Conservation (phyloP, 2,888 invertebrate species). For the Drosophila antonietae region DNA sequence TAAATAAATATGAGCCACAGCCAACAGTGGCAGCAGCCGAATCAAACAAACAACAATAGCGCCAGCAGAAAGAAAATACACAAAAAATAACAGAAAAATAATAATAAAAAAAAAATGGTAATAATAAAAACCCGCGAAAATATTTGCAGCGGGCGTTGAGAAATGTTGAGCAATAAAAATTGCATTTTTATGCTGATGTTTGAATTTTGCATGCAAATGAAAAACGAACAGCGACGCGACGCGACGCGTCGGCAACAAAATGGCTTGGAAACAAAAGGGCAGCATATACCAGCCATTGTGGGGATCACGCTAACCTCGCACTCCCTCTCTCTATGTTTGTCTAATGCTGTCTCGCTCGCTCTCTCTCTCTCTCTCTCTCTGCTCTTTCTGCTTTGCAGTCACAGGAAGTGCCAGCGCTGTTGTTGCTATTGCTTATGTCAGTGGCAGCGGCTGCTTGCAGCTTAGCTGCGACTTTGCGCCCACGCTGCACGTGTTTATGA, state of each 20-base stretch:
- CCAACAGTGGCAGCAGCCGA: slow-evolving; percentile 40
- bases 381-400: slow-evolving; percentile 8
- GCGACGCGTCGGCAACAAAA: slow-evolving; percentile 61
- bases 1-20: slow-evolving; percentile 76
- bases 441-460: slow-evolving; percentile 66
- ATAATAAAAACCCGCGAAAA: slow-evolving; percentile 81
- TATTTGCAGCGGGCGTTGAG: slow-evolving; percentile 80
- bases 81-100: slow-evolving; percentile 23
- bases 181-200: slow-evolving; percentile 84
- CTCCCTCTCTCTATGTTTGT: not conserved
- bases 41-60: slow-evolving; percentile 72
- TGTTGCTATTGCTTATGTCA: slow-evolving; percentile 61
- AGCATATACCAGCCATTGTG: slow-evolving; percentile 36
- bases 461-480: slow-evolving; percentile 80
- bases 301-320: slow-evolving; percentile 38
- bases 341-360: not conserved
- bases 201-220: slow-evolving; percentile 83
- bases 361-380: too few relatives aligned
- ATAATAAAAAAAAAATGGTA: slow-evolving; percentile 43
- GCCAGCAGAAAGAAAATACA: slow-evolving; percentile 32
- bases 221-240: slow-evolving; percentile 67
- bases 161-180: slow-evolving; percentile 83
- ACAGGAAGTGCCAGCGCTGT: slow-evolving; percentile 65
- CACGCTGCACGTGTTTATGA: slow-evolving; percentile 83
- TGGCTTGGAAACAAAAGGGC: slow-evolving; percentile 69